phyloP scores from a whole-genome alignment of 2,113 vertebrate genomes.

The Sebastes schlegelii region DNA sequence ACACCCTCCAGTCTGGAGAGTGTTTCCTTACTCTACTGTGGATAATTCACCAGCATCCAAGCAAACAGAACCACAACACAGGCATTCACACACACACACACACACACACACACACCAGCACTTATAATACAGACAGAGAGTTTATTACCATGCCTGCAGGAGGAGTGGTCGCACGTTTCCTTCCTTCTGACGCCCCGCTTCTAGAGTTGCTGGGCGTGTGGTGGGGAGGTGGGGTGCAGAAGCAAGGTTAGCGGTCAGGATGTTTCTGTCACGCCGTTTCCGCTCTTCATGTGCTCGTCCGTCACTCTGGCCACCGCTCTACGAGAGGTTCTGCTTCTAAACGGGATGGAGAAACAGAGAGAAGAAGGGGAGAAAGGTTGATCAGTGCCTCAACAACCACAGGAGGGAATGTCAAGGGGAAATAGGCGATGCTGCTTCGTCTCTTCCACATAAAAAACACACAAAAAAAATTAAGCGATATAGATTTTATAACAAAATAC shows the following conservation, averaged over 20 bases:
- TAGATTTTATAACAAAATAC: neutral
- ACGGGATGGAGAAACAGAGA: conserved; percentile 17
- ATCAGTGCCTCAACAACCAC: neutral
- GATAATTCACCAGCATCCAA: conserved; percentile 25
- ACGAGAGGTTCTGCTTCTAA: conserved; percentile 81
- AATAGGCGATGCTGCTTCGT: neutral
- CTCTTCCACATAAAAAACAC: neutral
- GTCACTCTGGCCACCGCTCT: conserved; percentile 83
- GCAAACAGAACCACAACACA: neutral
- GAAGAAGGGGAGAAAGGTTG: neutral
- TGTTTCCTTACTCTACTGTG: conserved; percentile 15
- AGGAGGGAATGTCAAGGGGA: neutral
- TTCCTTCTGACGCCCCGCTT: conserved; percentile 75
- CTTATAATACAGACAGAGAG: neutral
- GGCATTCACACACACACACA: conserved; percentile 5
- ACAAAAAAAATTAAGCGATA: neutral
- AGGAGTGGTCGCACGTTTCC: conserved; percentile 82
- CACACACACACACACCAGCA: conserved; percentile 5
- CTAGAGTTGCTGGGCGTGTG: conserved; percentile 58
- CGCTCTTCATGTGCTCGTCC: conserved; percentile 94
- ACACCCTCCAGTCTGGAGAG: conserved; percentile 19
- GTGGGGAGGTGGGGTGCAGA: conserved; percentile 55
- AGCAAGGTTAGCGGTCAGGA: conserved; percentile 76
- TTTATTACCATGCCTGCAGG: conserved; percentile 84
- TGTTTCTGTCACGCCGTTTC: conserved; percentile 80